These are phyloP conservation scores for Falco novaeseelandiae DNA, from an alignment of 2,797 vertebrate genomes.

Conservation along the genomic window DNA sequence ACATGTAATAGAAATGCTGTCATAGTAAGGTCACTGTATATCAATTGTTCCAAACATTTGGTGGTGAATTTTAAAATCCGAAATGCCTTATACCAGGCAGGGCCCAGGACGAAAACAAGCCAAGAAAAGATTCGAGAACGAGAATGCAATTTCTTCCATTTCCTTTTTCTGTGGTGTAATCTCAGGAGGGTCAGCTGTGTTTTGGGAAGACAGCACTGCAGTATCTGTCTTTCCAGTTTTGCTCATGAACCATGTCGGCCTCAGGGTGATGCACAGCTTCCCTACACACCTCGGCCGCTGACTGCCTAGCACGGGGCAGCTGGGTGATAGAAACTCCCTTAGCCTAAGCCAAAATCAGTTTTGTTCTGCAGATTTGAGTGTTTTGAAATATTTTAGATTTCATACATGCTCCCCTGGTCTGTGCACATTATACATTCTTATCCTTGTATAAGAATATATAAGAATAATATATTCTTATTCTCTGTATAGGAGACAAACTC, in stretches of 20 bases:
- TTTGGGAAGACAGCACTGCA: neutral
- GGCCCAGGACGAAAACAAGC: neutral
- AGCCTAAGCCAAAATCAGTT: neutral
- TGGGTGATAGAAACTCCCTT: neutral
- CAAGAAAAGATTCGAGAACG: neutral
- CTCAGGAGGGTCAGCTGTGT: neutral
- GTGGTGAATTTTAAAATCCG: neutral
- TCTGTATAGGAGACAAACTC: neutral
- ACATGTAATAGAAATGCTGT: neutral
- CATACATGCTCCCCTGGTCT: rapidly evolving
- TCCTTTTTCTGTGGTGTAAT: neutral
- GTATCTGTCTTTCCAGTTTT: neutral
- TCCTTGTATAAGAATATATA: neutral
- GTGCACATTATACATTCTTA: neutral
- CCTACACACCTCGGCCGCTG: neutral
- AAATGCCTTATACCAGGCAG: neutral
- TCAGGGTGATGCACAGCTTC: neutral
- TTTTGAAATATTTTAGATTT: neutral
- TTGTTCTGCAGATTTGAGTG: neutral
- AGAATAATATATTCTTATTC: neutral
- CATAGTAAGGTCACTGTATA: neutral
- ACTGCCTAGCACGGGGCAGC: neutral
- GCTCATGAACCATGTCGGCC: rapidly evolving
- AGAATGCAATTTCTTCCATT: neutral
- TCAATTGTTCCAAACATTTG: neutral